phyloP scores from a whole-genome alignment of 2,888 invertebrate species.

The Pseudanteris insignis region DNA sequence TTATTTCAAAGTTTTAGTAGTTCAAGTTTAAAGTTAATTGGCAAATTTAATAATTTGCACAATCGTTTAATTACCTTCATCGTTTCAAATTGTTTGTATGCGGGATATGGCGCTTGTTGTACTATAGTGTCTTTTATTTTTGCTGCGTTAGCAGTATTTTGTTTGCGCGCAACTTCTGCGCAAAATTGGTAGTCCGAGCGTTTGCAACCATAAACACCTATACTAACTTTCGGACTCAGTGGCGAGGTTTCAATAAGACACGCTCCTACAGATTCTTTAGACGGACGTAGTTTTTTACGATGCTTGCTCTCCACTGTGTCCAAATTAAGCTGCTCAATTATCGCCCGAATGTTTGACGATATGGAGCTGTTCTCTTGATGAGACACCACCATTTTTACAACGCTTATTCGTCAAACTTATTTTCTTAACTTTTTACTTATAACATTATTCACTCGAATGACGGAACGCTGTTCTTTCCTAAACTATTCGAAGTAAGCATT shows the following conservation, averaged over 20 bases:
- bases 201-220: slow-evolving; percentile 62
- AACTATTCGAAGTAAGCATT: no score
- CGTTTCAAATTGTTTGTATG: slow-evolving; percentile 19
- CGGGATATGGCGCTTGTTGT: slow-evolving; percentile 15
- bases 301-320: slow-evolving; percentile 56
- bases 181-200: slow-evolving; percentile 51
- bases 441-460: neutral
- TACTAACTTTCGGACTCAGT: slow-evolving; percentile 56
- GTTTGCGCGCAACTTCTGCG: slow-evolving; percentile 25
- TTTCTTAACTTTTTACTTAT: neutral
- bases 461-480: neutral
- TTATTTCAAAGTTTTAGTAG: no score
- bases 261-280: slow-evolving; percentile 17
- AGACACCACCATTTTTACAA: slow-evolving; percentile 59
- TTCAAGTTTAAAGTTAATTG: no score
- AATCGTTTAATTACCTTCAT: slow-evolving; percentile 35
- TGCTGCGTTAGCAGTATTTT: slow-evolving; percentile 14
- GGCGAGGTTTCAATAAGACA: slow-evolving; percentile 40
- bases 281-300: slow-evolving; percentile 43
- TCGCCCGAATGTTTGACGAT: slow-evolving; percentile 63
- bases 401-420: slow-evolving; percentile 19
- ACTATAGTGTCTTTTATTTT: slow-evolving; percentile 11
- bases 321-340: slow-evolving; percentile 63
- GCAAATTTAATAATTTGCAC: no score
- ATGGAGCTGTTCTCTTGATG: slow-evolving; percentile 59